Evolutionary conservation across 2,797 vertebrate species (phyloP).

Genomic region (Eulemur mongoz): DNA sequence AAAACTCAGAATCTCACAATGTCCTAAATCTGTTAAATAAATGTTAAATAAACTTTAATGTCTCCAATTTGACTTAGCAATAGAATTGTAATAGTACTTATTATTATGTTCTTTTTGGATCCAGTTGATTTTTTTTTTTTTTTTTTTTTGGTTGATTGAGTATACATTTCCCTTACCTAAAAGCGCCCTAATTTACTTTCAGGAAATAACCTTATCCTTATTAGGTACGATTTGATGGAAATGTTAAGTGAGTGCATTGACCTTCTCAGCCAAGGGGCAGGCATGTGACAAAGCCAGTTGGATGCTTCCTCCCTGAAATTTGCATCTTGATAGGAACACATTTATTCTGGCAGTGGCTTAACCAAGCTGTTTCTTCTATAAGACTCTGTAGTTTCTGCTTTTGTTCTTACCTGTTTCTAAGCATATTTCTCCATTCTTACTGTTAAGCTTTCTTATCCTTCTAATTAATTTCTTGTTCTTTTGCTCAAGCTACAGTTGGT

Average conservation of each 20-base stretch:
- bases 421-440: background rate
- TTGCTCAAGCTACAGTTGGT: background rate
- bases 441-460: background rate
- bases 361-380: background rate
- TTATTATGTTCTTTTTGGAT: background rate
- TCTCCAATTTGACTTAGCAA: constrained; percentile 3
- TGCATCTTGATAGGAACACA: background rate
- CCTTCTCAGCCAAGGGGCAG: background rate
- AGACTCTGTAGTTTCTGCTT: background rate
- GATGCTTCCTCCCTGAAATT: background rate
- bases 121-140: background rate
- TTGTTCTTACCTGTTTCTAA: background rate
- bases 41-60: constrained; percentile 49
- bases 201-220: background rate
- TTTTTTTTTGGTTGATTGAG: background rate
- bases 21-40: constrained; percentile 51
- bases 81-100: background rate
- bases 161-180: background rate
- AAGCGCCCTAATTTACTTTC: constrained; percentile 11
- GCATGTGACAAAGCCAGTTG: background rate
- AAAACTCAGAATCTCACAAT: constrained; percentile 50
- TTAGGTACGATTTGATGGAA: background rate
- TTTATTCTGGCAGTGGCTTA: background rate
- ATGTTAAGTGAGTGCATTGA: background rate
- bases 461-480: background rate